Evolutionary conservation across 23 tunicate species (phyloP).

Genomic region (Halocynthia roretzi): DNA sequence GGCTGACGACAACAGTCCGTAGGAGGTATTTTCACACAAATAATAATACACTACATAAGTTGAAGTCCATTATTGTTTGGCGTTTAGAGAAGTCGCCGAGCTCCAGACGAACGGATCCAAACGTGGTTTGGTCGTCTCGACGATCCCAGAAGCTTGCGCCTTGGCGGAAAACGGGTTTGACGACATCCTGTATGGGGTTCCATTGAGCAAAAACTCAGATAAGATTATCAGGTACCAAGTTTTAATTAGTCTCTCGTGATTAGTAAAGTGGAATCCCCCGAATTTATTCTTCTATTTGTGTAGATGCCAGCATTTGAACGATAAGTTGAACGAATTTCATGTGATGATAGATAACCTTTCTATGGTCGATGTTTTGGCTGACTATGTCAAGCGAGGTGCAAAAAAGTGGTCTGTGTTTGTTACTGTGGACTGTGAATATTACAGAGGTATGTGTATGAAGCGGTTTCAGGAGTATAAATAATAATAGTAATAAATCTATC

Average conservation of each 20-base stretch:
- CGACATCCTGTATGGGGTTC: constrained; percentile 58
- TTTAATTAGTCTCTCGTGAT: neutral
- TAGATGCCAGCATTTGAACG: constrained; percentile 33
- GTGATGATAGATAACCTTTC: constrained; percentile 44
- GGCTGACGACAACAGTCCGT: too few relatives aligned
- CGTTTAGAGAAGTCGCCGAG: constrained; percentile 46
- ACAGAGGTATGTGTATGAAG: constrained; percentile 18
- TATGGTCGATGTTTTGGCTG: constrained; percentile 10
- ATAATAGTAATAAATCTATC: too few relatives aligned
- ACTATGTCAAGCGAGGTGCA: neutral
- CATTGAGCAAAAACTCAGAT: constrained; percentile 18
- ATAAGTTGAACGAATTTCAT: constrained; percentile 37
- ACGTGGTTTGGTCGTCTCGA: constrained; percentile 65
- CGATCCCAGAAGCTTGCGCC: constrained; percentile 57
- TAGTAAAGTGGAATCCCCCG: neutral
- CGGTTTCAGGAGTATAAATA: too few relatives aligned
- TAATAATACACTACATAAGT: too few relatives aligned
- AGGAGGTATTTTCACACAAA: too few relatives aligned
- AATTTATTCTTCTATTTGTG: neutral
- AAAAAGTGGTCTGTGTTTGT: constrained; percentile 65
- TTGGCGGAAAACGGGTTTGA: constrained; percentile 53
- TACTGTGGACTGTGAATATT: constrained; percentile 34
- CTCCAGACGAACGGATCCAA: constrained; percentile 61
- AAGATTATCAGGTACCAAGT: constrained; percentile 17
- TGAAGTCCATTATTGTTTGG: too few relatives aligned